Evolutionary conservation across 2,888 invertebrate species (phyloP).

Genomic region (Sycophila texana): DNA sequence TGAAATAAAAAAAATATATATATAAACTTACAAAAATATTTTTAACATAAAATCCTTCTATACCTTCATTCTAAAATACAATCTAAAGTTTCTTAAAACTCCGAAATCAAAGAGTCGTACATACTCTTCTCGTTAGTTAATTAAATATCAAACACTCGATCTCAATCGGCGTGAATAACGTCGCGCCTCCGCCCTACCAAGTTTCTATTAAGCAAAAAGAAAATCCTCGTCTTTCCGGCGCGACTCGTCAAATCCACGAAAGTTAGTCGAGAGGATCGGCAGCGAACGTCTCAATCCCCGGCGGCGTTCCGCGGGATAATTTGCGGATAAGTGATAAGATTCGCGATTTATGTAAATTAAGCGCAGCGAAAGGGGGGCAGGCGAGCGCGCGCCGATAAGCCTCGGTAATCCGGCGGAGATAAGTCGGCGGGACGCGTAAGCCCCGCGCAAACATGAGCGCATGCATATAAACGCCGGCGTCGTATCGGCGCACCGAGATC

Average conservation of each 20-base stretch:
- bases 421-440: constrained; percentile 62
- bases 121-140: too few species aligned
- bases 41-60: too few species aligned
- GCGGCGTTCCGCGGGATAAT: constrained; percentile 33
- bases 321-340: constrained; percentile 56
- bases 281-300: constrained; percentile 42
- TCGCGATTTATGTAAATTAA: constrained; percentile 62
- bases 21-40: too few species aligned
- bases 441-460: constrained; percentile 59
- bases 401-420: constrained; percentile 65
- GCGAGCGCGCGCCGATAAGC: constrained; percentile 56
- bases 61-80: not conserved
- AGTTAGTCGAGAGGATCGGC: too few species aligned
- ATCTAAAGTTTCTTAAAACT: not conserved
- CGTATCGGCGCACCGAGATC: constrained; percentile 45
- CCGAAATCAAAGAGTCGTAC: too few species aligned
- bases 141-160: not conserved
- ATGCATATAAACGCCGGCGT: constrained; percentile 1
- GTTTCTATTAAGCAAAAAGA: not conserved
- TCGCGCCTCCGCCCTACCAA: not conserved
- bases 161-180: not conserved
- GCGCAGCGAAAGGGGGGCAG: constrained; percentile 31
- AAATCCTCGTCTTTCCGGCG: not conserved
- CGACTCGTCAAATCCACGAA: too few species aligned
- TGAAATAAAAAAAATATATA: too few species aligned